Percentiles rank a stretch among this genome's conserved stretches.
phyloP scores from a whole-genome alignment of 1,140 invertebrate species.

The Drosophila grimshawi region DNA sequence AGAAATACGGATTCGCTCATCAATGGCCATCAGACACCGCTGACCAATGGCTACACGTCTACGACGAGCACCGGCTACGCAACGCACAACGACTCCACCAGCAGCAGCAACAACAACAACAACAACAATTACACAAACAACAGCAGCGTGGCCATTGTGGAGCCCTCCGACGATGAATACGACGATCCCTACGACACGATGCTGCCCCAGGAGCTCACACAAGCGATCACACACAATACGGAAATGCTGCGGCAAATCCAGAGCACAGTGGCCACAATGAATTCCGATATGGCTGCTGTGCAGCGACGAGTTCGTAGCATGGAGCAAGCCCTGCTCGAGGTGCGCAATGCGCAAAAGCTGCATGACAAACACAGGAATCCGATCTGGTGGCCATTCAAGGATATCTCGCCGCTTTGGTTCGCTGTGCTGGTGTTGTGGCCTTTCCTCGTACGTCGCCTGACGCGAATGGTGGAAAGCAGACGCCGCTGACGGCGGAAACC shows the following conservation, averaged over 20 bases:
- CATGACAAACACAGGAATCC: conserved; percentile 60
- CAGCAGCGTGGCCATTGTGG: conserved; percentile 85
- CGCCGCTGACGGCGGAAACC: conserved; percentile 56
- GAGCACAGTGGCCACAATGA: conserved; percentile 83
- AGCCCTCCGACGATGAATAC: conserved; percentile 91
- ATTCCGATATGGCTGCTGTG: conserved; percentile 84
- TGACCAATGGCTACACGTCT: conserved; percentile 57
- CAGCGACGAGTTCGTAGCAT: conserved; percentile 82
- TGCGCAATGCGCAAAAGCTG: conserved; percentile 49
- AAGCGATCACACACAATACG: conserved; percentile 66
- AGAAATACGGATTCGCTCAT: conserved; percentile 29
- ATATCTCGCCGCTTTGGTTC: conserved; percentile 86
- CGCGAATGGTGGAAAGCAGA: conserved; percentile 53
- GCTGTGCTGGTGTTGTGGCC: conserved; percentile 87
- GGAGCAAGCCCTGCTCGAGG: conserved; percentile 76
- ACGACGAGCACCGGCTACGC: conserved; percentile 38
- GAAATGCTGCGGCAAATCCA: conserved; percentile 83
- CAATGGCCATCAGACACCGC: conserved; percentile 49
- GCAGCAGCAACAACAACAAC: conserved; percentile 6
- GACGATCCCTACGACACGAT: conserved; percentile 89
- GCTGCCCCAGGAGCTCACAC: conserved; percentile 84
- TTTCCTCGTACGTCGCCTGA: conserved; percentile 85
- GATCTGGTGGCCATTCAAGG: conserved; percentile 86
- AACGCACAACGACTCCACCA: conserved; percentile 39
- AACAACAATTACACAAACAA: conserved; percentile 52